phyloP scores from a whole-genome alignment of 2,113 vertebrate species.

The Phyllostomus discolor region DNA sequence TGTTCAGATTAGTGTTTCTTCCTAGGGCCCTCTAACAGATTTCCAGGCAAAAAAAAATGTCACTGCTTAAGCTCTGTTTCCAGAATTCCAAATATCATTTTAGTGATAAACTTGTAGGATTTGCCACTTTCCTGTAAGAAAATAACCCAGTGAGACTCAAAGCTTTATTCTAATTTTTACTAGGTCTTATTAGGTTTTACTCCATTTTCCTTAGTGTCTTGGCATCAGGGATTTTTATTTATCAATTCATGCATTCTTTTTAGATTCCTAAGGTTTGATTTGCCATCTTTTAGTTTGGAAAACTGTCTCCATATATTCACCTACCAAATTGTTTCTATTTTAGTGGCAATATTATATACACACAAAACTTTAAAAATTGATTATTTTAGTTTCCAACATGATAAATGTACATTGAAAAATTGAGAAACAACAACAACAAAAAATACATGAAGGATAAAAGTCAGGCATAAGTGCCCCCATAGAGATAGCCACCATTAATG shows the following conservation, averaged over 20 bases:
- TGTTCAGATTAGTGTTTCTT: neutral
- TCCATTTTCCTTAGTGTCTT: neutral
- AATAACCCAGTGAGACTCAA: neutral
- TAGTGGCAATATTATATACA: neutral
- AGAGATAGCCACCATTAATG: neutral
- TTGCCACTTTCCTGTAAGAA: neutral
- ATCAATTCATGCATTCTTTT: neutral
- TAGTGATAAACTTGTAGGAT: neutral
- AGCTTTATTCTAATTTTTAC: neutral
- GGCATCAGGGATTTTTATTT: neutral
- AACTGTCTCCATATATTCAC: neutral
- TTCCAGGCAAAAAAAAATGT: neutral
- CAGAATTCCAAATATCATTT: neutral
- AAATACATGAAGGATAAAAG: neutral
- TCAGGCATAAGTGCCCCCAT: neutral
- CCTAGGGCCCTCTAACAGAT: neutral
- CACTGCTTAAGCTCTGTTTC: neutral
- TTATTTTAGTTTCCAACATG: neutral
- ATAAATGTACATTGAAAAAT: neutral
- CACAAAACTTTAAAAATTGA: neutral
- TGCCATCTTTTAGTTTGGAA: neutral
- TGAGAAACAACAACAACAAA: neutral
- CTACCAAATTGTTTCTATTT: neutral
- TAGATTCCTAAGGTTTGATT: neutral
- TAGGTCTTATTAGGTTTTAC: neutral